Percentiles rank a stretch among this genome's conserved stretches.
These are phyloP conservation scores for Eulemur rufifrons DNA, from an alignment of 2,113 vertebrate species.

Conservation along the genomic window DNA sequence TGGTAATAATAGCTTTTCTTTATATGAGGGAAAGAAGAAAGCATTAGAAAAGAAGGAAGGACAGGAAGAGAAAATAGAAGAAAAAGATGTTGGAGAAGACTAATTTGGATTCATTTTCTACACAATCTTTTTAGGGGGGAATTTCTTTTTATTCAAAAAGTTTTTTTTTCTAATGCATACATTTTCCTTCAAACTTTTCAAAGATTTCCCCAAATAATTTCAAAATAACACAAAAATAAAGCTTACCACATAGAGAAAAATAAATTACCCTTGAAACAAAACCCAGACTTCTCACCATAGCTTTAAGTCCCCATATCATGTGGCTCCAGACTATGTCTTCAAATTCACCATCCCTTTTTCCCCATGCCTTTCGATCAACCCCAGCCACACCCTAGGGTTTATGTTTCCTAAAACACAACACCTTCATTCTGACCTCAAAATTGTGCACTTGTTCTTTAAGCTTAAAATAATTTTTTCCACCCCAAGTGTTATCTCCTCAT, in stretches of 20 bases:
- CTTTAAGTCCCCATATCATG: background rate
- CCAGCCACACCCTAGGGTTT: background rate
- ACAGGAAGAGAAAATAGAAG: background rate
- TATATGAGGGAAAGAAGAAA: accelerated
- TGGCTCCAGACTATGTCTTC: background rate
- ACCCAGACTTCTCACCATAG: background rate
- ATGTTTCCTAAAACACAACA: background rate
- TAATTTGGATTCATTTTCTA: background rate
- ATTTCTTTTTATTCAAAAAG: background rate
- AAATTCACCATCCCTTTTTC: background rate
- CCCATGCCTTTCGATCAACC: background rate
- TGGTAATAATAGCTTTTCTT: background rate
- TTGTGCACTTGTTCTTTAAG: background rate
- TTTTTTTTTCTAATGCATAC: background rate
- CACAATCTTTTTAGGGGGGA: background rate
- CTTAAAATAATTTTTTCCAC: background rate
- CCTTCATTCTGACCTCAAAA: background rate
- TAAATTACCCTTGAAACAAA: background rate
- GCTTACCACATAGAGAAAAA: background rate
- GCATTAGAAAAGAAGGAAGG: background rate
- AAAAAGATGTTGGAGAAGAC: background rate
- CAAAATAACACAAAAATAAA: constrained; percentile 5
- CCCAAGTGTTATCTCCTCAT: background rate
- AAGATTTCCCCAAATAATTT: background rate
- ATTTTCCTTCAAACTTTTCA: background rate